Percentiles rank a stretch among this genome's conserved stretches.
These are phyloP conservation scores for Barbus barbus DNA, from an alignment of 2,113 vertebrate genomes.

Conservation along the genomic window DNA sequence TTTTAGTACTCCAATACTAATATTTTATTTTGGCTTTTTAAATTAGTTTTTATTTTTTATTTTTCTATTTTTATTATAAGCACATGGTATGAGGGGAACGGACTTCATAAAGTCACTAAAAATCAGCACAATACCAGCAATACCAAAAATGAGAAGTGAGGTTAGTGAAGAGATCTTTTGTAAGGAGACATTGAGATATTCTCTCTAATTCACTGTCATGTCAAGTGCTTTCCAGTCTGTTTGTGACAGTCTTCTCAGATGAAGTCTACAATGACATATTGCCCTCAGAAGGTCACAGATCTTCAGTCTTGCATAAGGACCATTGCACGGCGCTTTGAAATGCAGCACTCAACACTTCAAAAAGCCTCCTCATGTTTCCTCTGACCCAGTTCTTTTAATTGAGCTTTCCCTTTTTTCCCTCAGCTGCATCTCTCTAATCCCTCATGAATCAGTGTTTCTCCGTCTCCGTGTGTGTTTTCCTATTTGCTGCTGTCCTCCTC, in stretches of 20 bases:
- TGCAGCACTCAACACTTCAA: conserved; percentile 51
- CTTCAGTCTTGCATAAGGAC: conserved; percentile 5
- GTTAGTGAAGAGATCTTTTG: neutral
- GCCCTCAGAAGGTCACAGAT: neutral
- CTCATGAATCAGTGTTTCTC: conserved; percentile 60
- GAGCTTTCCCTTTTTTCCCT: conserved; percentile 57
- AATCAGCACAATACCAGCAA: too few species aligned
- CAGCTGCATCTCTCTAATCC: conserved; percentile 64
- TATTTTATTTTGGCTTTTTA: too few species aligned
- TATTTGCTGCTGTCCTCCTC: conserved; percentile 45
- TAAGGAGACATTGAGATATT: neutral
- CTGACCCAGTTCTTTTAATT: conserved; percentile 65
- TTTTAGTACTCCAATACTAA: too few species aligned
- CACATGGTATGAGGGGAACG: too few species aligned
- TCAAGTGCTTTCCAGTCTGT: neutral
- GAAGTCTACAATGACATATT: neutral
- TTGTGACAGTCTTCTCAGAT: neutral
- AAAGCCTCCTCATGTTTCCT: conserved; percentile 54
- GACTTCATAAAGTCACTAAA: too few species aligned
- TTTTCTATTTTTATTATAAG: too few species aligned
- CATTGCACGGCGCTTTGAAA: conserved; percentile 48
- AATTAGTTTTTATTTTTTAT: too few species aligned
- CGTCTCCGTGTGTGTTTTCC: conserved; percentile 50
- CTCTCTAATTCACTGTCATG: neutral
- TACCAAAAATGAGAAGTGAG: neutral